Evolutionary conservation across 2,888 invertebrate species (phyloP).

Genomic region (Plemyria rubiginata): DNA sequence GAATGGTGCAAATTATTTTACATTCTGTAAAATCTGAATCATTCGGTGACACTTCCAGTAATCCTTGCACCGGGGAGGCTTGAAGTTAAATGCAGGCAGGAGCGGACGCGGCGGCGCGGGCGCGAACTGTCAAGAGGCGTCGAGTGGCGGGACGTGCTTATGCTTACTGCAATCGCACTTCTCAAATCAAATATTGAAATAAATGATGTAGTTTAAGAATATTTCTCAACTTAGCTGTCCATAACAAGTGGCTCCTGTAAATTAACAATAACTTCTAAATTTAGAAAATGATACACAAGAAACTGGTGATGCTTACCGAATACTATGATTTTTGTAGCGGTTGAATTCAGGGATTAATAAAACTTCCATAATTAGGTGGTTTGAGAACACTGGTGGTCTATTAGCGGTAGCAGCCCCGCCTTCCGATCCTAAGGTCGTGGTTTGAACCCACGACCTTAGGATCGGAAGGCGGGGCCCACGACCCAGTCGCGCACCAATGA

Average conservation of each 20-base stretch:
- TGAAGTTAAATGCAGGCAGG: conserved; percentile 55
- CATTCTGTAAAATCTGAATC: background rate
- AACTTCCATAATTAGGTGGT: too few relatives aligned
- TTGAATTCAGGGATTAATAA: too few relatives aligned
- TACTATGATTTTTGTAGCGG: too few relatives aligned
- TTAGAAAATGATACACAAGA: too few relatives aligned
- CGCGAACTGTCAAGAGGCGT: conserved; percentile 60
- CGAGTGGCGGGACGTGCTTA: conserved; percentile 74
- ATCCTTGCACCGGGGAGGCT: conserved; percentile 22
- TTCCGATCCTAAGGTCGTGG: too few relatives aligned
- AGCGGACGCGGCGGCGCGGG: conserved; percentile 42
- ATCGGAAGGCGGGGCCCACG: too few relatives aligned
- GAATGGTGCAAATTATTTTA: background rate
- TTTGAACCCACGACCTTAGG: too few relatives aligned
- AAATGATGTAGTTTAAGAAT: conserved; percentile 14
- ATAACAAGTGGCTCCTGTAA: background rate
- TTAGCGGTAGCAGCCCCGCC: too few relatives aligned
- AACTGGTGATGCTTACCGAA: too few relatives aligned
- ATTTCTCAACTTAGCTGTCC: background rate
- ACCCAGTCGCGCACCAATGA: too few relatives aligned
- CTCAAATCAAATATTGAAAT: conserved; percentile 34
- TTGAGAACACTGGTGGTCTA: too few relatives aligned
- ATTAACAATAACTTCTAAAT: background rate
- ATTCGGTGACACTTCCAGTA: conserved; percentile 29
- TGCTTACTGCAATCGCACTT: conserved; percentile 60